Base-by-base conservation (phyloP, 2,113 vertebrate species). In the Hippocampus guttulatus region DNA sequence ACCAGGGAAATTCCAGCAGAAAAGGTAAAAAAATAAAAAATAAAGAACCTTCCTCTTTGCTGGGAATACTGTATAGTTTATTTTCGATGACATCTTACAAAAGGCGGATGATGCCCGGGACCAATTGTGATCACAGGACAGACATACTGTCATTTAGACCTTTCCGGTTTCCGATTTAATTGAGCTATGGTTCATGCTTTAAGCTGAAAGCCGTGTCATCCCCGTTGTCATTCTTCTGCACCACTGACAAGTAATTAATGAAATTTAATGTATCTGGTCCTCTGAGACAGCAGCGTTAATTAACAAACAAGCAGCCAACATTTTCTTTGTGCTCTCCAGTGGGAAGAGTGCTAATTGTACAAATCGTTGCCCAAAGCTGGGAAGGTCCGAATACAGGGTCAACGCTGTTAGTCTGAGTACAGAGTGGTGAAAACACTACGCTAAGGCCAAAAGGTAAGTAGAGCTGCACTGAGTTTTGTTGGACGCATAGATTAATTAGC, bases 231-330 rank as follows among this genome's bases (percentile, higher is more conserved):
- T 76, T 62, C 33, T 64, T 77, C 65, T 74, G 52, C 67, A 67
- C 73, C 69, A 76, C 64, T 30, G 58, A 68, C 74, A 77, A 77
- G 84, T 90, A 88, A 89, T 89, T 84, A 88, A 81, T 78, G 71
- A 85, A 84, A 90, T 88, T 88, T 73, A 85, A 88, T 87, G 60
- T 77, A 70, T 12, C 70, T 6, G 64, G 68, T 78, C 77, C 68
- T 77, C 64, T 64, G 78, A 84, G 82, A 69, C 38, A 69, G 66
- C 68, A 69, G 66, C 66, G 77, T 80, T 88, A 88, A 85, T 91
- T 89, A 89, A 84, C 57, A 81, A 82, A 84, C 75, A 80, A 64
- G 62, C 21, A 80, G 52, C 58, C 67, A 43, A 84, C 78, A 84
- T 81, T 87, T 88, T 71, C 71, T 80, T 86, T 79, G 71, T 69